Conservation (phyloP, 2,888 invertebrate genomes). For the Brachypterus glaber region DNA sequence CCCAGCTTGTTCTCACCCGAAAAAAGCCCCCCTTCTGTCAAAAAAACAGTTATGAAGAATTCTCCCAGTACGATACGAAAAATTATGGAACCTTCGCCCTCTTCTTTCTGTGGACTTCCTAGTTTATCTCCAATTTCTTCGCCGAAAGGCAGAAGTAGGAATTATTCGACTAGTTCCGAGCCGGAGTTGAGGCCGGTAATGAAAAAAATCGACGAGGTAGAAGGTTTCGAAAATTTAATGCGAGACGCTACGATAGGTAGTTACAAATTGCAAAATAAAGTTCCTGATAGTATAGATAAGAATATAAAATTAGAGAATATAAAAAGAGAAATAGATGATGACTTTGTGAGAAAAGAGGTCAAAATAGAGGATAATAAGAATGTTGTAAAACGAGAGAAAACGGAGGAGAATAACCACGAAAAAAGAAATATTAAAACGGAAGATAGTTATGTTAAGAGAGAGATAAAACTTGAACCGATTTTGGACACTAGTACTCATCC, state of each 20-base stretch:
- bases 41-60: conserved; percentile 28
- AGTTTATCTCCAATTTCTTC: conserved; percentile 27
- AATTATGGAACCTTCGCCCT: conserved; percentile 15
- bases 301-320: conserved; percentile 17
- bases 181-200: conserved; percentile 54
- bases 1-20: conserved; percentile 60
- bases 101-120: conserved; percentile 12
- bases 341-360: no score
- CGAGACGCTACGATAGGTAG: conserved; percentile 43
- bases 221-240: conserved; percentile 52
- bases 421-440: no score
- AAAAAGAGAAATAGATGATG: conserved; percentile 4
- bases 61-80: conserved; percentile 5
- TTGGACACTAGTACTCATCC: conserved; percentile 12
- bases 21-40: conserved; percentile 42
- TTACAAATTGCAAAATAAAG: conserved; percentile 28
- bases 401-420: neutral
- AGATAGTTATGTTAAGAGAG: conserved; percentile 7
- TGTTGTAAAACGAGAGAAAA: neutral
- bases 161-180: conserved; percentile 43
- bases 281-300: conserved; percentile 30
- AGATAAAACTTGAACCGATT: neutral
- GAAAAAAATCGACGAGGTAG: conserved; percentile 53
- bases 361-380: no score
- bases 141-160: conserved; percentile 33